Base-by-base conservation (phyloP, 2,113 vertebrate genomes). In the Rhegmatorhina hoffmannsi region DNA sequence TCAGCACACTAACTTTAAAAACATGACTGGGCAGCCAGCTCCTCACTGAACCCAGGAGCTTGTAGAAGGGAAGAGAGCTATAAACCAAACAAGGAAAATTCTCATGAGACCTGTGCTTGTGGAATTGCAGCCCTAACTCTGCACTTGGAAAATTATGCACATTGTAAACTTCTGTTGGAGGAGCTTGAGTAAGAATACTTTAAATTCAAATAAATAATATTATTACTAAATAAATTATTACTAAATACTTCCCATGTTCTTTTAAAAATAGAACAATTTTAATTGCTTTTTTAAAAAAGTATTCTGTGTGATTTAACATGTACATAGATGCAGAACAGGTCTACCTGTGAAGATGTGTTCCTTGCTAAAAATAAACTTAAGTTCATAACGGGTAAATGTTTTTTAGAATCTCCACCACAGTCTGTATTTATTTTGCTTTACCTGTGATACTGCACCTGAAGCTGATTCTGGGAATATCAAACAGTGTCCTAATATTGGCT, bases 1-100 rank as follows among this genome's bases (percentile, higher is more conserved):
- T 98, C 96, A 97, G 95, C 96, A 87, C 88, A 18, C 18, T 95
- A 96, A 70, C 96, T 97, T 95, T 94, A 97, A 95, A 97, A 96
- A 96, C 89, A 96, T 86, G 91, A 95, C 87, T 92, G 86, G 91
- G 87, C 93, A 95, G 76, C 87, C 72, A 91, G 93, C 79, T 96
- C 18, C 96, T 31, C 94, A 38, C 56, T 77, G 29, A 96, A 95
- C 95, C 69, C 70, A 66, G 89, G 76, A 92, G 89, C 92, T 79
- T 94, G 69, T 10, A 7, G n/a, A 80, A 84, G n/a, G 56, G 34
- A 53, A 67, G 36, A 76, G 58, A 86, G 46, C 92, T 96, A 86
- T 89, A 96, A 94, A 92, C 4, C 4, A 7, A 81, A 60, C 16
- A 85, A 38, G 26, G 50, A 66, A 55, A 73, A 58, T 18, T 64